phyloP scores from a whole-genome alignment of 2,797 vertebrate species.

The Dromococcyx pavoninus region DNA sequence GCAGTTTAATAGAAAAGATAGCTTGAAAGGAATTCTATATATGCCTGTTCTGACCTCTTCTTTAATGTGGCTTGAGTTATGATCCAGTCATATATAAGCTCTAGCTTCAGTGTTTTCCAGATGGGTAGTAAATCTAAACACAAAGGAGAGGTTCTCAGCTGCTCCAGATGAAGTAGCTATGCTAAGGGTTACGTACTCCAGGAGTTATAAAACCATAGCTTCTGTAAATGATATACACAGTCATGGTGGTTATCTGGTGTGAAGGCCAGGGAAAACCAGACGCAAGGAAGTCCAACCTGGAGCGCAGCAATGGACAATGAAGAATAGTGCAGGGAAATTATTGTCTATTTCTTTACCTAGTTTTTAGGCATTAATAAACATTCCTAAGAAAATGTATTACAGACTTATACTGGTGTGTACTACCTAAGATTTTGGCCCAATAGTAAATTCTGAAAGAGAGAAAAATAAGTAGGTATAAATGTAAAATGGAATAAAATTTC shows the following conservation, averaged over 20 bases:
- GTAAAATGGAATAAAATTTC: neutral
- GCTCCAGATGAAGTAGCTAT: constrained; percentile 25
- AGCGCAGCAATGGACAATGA: neutral
- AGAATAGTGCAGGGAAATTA: neutral
- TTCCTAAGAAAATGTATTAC: neutral
- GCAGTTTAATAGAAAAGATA: neutral
- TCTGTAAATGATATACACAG: neutral
- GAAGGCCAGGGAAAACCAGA: neutral
- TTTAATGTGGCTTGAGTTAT: constrained; percentile 58
- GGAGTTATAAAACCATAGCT: neutral
- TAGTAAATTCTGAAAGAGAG: neutral
- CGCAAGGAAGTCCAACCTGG: neutral
- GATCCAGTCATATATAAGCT: neutral
- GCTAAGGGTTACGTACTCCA: neutral
- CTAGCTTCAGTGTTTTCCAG: constrained; percentile 44
- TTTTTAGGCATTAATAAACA: neutral
- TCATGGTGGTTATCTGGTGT: neutral
- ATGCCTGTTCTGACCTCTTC: constrained; percentile 6
- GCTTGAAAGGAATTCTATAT: constrained; percentile 36
- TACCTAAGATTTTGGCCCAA: neutral
- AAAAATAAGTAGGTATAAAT: neutral
- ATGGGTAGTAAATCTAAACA: constrained; percentile 46
- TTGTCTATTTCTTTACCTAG: neutral
- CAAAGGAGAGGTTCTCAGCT: constrained; percentile 10
- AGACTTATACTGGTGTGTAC: neutral